These are phyloP conservation scores for Acleris literana DNA, from an alignment of 2,888 invertebrate genomes.

Conservation along the genomic window DNA sequence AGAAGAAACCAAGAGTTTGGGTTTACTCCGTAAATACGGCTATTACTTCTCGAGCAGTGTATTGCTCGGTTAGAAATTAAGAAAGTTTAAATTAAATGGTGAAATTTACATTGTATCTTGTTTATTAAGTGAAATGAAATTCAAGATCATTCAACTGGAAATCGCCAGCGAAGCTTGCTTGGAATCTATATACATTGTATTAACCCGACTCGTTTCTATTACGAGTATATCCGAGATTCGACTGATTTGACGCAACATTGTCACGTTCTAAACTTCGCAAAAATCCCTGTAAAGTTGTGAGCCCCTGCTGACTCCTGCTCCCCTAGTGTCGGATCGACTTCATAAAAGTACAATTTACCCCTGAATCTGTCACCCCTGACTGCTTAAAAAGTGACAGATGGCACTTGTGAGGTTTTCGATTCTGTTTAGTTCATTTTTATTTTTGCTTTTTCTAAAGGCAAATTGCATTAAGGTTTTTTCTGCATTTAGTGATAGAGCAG, in stretches of 20 bases:
- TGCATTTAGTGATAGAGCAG: too few relatives aligned
- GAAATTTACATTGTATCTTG: too few relatives aligned
- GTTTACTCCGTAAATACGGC: conserved; percentile 21
- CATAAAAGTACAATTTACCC: conserved; percentile 26
- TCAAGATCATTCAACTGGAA: too few relatives aligned
- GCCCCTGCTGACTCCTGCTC: background rate
- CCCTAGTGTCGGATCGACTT: conserved; percentile 15
- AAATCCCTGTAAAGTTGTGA: background rate
- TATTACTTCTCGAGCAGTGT: background rate
- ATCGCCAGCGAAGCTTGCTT: too few relatives aligned
- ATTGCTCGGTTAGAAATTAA: too few relatives aligned
- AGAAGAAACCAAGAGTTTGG: conserved; percentile 13
- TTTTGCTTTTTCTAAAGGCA: background rate
- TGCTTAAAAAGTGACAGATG: conserved; percentile 17
- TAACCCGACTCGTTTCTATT: too few relatives aligned
- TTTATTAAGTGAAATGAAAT: too few relatives aligned
- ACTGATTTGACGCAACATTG: too few relatives aligned
- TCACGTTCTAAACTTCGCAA: background rate
- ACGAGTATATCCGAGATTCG: too few relatives aligned
- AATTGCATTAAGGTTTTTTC: too few relatives aligned
- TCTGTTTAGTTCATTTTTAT: conserved; percentile 8
- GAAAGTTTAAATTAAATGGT: too few relatives aligned
- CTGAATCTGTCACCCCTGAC: conserved; percentile 16
- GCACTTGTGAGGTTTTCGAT: conserved; percentile 12
- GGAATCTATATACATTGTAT: too few relatives aligned